These are phyloP conservation scores for Schizopygopsis malacanthus DNA, from an alignment of 2,797 vertebrate genomes.

Conservation along the genomic window DNA sequence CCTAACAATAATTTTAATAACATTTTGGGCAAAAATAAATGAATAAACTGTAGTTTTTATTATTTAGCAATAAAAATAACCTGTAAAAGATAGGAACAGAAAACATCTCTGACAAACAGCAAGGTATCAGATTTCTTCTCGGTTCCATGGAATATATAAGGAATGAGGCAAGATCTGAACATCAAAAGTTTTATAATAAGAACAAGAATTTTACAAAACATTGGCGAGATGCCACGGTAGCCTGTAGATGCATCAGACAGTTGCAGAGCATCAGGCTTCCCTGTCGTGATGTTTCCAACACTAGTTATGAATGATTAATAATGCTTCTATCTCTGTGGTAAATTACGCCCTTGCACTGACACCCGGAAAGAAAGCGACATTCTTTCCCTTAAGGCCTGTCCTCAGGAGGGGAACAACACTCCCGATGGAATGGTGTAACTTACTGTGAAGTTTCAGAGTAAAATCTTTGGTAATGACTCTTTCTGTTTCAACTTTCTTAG, in stretches of 20 bases:
- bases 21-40: background rate
- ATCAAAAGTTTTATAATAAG: slow-evolving; percentile 1
- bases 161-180: slow-evolving; percentile 15
- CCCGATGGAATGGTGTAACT: background rate
- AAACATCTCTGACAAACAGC: background rate
- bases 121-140: background rate
- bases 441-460: background rate
- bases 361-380: slow-evolving; percentile 11
- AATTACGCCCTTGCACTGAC: slow-evolving; percentile 3
- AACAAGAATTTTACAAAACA: background rate
- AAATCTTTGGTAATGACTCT: background rate
- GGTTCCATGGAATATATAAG: background rate
- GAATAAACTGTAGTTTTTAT: background rate
- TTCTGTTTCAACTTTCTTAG: background rate
- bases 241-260: slow-evolving; percentile 3
- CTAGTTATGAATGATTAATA: slow-evolving; percentile 9
- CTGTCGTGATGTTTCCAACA: background rate
- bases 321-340: background rate
- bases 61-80: background rate
- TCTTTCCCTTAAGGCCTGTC: slow-evolving; percentile 34
- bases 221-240: slow-evolving; percentile 6
- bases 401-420: background rate
- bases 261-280: background rate
- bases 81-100: too few relatives aligned
- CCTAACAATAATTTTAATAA: background rate